Conservation (phyloP, 2,888 invertebrate genomes). For the Syrphus vitripennis region DNA sequence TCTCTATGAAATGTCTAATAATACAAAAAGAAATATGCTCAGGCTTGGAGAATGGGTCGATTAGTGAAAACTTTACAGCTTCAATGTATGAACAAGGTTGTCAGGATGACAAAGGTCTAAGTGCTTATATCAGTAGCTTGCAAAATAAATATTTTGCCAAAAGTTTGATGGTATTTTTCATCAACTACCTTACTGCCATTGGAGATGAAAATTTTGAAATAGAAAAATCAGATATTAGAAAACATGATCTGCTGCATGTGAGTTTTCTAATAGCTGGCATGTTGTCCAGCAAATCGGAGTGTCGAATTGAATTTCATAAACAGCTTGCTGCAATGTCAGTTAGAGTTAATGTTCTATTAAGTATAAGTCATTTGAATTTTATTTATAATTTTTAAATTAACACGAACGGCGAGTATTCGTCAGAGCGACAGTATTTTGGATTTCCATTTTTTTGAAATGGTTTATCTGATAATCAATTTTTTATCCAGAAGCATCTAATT, state of each 20-base stretch:
- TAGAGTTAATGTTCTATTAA: slow-evolving; percentile 19
- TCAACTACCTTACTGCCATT: slow-evolving; percentile 26
- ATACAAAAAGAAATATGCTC: slow-evolving; percentile 42
- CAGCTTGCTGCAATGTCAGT: slow-evolving; percentile 29
- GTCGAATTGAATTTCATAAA: slow-evolving; percentile 53
- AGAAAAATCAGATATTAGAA: background rate
- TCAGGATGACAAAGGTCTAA: slow-evolving; percentile 37
- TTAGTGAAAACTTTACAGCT: slow-evolving; percentile 19
- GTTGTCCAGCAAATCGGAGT: slow-evolving; percentile 41
- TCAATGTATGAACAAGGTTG: slow-evolving; percentile 52
- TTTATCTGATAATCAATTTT: too few species aligned
- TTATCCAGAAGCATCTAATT: too few species aligned
- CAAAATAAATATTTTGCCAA: slow-evolving; percentile 39
- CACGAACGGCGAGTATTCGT: too few species aligned
- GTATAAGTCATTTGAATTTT: slow-evolving; percentile 57
- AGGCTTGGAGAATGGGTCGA: slow-evolving; percentile 10
- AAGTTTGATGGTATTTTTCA: slow-evolving; percentile 45
- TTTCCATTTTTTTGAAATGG: too few species aligned
- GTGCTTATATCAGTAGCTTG: slow-evolving; percentile 38
- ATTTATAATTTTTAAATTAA: slow-evolving; percentile 47
- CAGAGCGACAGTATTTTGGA: too few species aligned
- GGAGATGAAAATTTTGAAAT: background rate
- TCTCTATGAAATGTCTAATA: slow-evolving; percentile 41
- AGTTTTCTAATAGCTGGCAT: slow-evolving; percentile 57
- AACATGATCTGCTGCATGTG: slow-evolving; percentile 39